These are phyloP conservation scores for Psephotus haematonotus DNA, from an alignment of 2,113 vertebrate species.

Conservation along the genomic window DNA sequence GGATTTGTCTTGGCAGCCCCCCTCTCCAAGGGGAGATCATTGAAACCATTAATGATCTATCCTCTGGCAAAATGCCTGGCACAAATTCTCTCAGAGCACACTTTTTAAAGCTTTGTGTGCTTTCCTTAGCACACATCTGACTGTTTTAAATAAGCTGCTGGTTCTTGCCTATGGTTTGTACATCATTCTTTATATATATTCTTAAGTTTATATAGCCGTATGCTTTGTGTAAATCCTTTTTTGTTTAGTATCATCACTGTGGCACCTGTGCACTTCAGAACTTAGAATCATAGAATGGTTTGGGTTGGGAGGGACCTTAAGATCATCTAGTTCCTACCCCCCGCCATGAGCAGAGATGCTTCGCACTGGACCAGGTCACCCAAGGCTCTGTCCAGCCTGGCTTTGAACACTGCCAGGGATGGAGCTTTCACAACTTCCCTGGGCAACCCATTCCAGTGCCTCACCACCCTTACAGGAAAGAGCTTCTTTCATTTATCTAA, in stretches of 20 bases:
- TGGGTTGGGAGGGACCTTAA: background rate
- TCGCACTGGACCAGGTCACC: too few relatives aligned
- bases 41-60: conserved; percentile 49
- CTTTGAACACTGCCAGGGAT: background rate
- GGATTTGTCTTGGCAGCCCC: conserved; percentile 52
- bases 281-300: background rate
- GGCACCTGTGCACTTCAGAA: background rate
- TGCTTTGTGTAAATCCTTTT: background rate
- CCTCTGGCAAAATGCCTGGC: conserved; percentile 48
- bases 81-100: conserved; percentile 16
- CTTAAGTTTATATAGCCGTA: background rate
- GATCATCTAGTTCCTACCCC: background rate
- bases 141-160: background rate
- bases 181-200: background rate
- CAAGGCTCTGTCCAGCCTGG: background rate
- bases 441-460: background rate
- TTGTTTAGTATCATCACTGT: background rate
- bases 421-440: background rate
- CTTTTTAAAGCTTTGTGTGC: conserved; percentile 25
- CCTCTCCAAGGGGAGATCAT: conserved; percentile 37
- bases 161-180: background rate
- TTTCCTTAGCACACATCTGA: background rate
- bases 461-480: background rate
- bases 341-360: too few relatives aligned
- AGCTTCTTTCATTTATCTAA: too few relatives aligned